Conservation (phyloP, 2,888 invertebrate species). For the Buathra laborator region DNA sequence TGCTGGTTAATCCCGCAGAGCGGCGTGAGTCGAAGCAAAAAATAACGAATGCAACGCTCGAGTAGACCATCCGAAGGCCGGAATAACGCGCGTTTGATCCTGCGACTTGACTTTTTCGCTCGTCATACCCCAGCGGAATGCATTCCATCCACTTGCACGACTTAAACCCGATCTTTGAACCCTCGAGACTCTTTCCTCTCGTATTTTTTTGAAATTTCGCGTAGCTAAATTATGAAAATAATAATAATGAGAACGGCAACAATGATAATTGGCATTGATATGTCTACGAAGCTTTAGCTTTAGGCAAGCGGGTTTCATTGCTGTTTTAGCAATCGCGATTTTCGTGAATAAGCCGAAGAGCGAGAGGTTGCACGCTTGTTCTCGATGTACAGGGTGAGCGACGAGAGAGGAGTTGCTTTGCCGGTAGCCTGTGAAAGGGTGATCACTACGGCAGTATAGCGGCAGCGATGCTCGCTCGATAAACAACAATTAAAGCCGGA, state of each 20-base stretch:
- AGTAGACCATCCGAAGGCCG: not conserved
- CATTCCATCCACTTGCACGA: not conserved
- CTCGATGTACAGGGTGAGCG: constrained; percentile 46
- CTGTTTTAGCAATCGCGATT: constrained; percentile 28
- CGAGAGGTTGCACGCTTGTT: constrained; percentile 17
- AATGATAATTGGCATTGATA: not conserved
- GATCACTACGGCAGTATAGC: constrained; percentile 61
- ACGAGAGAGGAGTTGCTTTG: constrained; percentile 65
- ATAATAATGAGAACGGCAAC: not conserved
- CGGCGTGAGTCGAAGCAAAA: constrained; percentile 12
- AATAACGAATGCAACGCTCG: not conserved
- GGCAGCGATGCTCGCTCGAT: constrained; percentile 73
- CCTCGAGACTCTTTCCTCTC: not conserved
- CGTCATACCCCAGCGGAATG: not conserved
- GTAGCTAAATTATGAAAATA: not conserved
- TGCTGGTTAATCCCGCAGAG: constrained; percentile 56
- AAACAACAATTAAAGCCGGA: constrained; percentile 78
- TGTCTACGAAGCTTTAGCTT: not conserved
- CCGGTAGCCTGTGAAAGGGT: constrained; percentile 56
- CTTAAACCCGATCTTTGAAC: not conserved
- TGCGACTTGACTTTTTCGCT: not conserved
- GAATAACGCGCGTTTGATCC: constrained; percentile 23
- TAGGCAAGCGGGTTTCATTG: constrained; percentile 22
- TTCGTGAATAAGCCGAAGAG: not conserved
- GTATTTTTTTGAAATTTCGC: too few relatives aligned